Percentiles rank a stretch among this genome's conserved stretches.
phyloP scores from a whole-genome alignment of 2,797 vertebrate genomes.

The Chanos chanos region DNA sequence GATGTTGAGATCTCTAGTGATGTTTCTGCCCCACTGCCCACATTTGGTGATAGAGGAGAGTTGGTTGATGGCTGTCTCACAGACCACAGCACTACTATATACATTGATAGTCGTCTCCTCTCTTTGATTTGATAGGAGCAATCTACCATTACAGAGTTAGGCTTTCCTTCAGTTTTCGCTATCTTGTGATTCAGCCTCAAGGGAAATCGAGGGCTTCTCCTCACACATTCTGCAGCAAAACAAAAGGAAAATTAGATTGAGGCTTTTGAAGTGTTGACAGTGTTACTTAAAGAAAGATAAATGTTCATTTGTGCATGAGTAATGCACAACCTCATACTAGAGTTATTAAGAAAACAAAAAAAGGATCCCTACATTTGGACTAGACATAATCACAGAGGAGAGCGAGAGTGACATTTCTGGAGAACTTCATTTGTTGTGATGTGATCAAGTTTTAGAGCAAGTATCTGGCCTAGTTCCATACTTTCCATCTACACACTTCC shows the following conservation, averaged over 20 bases:
- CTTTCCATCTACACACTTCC: background rate
- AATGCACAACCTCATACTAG: background rate
- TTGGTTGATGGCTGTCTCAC: slow-evolving; percentile 6
- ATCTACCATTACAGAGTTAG: background rate
- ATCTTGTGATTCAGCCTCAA: background rate
- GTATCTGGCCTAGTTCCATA: slow-evolving; percentile 25
- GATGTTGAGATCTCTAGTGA: background rate
- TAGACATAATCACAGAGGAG: too few relatives aligned
- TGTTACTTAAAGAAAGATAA: background rate
- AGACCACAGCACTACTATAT: background rate
- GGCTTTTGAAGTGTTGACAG: slow-evolving; percentile 10
- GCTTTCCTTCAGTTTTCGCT: background rate
- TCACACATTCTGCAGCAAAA: slow-evolving; percentile 19
- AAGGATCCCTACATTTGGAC: too few relatives aligned
- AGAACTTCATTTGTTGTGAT: background rate
- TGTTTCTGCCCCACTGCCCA: slow-evolving; percentile 14
- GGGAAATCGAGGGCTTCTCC: slow-evolving; percentile 12
- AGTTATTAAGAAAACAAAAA: too few relatives aligned
- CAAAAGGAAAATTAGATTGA: slow-evolving; percentile 13
- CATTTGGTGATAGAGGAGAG: background rate
- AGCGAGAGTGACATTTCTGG: too few relatives aligned
- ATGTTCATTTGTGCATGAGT: background rate
- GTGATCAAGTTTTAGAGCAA: slow-evolving; percentile 3
- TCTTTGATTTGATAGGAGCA: slow-evolving; percentile 15
- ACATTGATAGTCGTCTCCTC: background rate